Conservation (phyloP, 2,888 invertebrate species). For the Malacosoma neustria region DNA sequence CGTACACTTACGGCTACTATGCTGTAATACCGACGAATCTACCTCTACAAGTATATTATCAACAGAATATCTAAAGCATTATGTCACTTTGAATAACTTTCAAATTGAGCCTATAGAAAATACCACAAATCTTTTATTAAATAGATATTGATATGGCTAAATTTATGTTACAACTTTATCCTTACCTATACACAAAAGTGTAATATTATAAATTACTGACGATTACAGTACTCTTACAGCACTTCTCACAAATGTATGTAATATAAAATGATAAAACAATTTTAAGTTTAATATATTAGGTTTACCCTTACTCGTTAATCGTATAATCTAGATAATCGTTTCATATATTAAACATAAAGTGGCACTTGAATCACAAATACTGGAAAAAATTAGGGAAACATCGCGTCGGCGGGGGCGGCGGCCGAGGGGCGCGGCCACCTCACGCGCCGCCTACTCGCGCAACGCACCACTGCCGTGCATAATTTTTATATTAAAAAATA, state of each 20-base stretch:
- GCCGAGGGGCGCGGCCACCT: slow-evolving; percentile 7
- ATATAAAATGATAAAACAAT: slow-evolving; percentile 77
- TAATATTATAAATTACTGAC: slow-evolving; percentile 71
- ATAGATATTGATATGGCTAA: slow-evolving; percentile 77
- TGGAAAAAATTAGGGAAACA: slow-evolving; percentile 79
- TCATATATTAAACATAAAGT: slow-evolving; percentile 82
- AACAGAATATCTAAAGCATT: slow-evolving; percentile 75
- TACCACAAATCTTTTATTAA: slow-evolving; percentile 75
- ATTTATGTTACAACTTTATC: slow-evolving; percentile 74
- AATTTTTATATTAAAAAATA: too few species aligned
- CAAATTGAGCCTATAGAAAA: slow-evolving; percentile 76
- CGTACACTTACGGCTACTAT: slow-evolving; percentile 51
- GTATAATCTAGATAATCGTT: slow-evolving; percentile 77
- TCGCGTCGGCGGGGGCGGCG: slow-evolving; percentile 52
- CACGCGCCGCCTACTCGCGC: slow-evolving; percentile 19
- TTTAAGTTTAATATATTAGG: slow-evolving; percentile 74
- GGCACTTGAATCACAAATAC: slow-evolving; percentile 87
- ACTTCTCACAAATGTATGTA: slow-evolving; percentile 74
- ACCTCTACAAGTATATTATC: slow-evolving; percentile 72
- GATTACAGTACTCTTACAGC: slow-evolving; percentile 68
- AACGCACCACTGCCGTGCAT: neutral
- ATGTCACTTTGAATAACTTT: slow-evolving; percentile 75
- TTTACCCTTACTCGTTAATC: slow-evolving; percentile 73
- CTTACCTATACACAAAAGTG: slow-evolving; percentile 75
- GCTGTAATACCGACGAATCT: slow-evolving; percentile 71